Evolutionary conservation across 2,113 vertebrate genomes (phyloP).

Genomic region (Micronisus gabar): DNA sequence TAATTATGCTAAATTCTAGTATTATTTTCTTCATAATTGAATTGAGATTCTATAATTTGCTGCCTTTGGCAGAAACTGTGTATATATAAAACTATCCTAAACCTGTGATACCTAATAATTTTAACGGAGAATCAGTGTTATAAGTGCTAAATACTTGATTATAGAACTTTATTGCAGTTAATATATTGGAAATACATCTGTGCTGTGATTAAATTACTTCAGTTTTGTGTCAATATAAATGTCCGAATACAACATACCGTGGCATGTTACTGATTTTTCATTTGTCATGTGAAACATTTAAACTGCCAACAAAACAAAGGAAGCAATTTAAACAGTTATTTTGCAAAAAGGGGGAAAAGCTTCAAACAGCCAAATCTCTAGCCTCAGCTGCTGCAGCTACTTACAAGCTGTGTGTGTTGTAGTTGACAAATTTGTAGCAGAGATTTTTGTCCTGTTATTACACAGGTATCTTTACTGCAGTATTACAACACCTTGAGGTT

Average conservation of each 20-base stretch:
- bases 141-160: neutral
- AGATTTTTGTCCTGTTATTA: neutral
- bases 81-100: neutral
- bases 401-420: neutral
- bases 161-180: neutral
- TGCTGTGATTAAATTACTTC: neutral
- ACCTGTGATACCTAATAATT: neutral
- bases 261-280: neutral
- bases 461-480: neutral
- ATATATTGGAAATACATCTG: neutral
- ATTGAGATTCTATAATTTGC: neutral
- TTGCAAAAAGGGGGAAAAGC: neutral
- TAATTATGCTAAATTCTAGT: neutral
- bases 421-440: neutral
- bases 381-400: neutral
- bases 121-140: neutral
- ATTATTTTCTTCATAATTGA: neutral
- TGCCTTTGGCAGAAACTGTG: neutral
- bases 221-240: neutral
- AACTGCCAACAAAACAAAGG: neutral
- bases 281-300: neutral
- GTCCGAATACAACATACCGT: neutral
- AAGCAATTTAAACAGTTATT: neutral
- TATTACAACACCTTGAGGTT: neutral
- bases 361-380: neutral